Evolutionary conservation across 2,888 invertebrate species (phyloP).

Genomic region (Sthenelais limicola): DNA sequence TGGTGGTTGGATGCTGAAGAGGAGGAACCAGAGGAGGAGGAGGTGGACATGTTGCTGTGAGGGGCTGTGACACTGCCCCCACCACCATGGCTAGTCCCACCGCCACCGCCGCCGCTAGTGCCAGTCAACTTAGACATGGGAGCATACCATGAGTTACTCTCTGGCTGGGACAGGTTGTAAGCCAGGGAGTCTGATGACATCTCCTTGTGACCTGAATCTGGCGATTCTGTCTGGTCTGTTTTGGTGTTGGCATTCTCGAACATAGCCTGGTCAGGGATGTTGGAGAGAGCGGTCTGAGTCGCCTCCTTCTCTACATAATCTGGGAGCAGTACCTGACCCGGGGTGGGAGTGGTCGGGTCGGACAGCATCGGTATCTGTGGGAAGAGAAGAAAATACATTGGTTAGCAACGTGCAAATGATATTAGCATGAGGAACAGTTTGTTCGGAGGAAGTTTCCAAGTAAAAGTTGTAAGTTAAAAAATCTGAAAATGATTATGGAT

Average conservation of each 20-base stretch:
- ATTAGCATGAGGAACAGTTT: too few relatives aligned
- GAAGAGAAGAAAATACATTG: too few relatives aligned
- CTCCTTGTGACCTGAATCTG: constrained; percentile 70
- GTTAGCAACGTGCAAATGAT: too few relatives aligned
- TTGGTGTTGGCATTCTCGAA: constrained; percentile 60
- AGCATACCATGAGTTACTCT: constrained; percentile 36
- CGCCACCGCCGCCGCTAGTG: neutral
- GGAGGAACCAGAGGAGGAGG: too few relatives aligned
- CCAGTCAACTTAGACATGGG: constrained; percentile 29
- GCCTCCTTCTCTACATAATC: constrained; percentile 46
- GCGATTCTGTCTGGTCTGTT: constrained; percentile 61
- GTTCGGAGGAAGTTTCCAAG: too few relatives aligned
- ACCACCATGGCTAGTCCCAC: neutral
- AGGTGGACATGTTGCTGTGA: neutral
- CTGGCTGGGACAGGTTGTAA: constrained; percentile 30
- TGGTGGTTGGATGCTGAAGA: too few relatives aligned
- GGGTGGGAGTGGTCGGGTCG: constrained; percentile 65
- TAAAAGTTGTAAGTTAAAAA: too few relatives aligned
- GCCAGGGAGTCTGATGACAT: constrained; percentile 63
- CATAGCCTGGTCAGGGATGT: constrained; percentile 51
- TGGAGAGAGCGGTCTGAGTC: constrained; percentile 47
- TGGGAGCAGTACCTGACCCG: constrained; percentile 57
- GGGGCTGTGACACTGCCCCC: neutral
- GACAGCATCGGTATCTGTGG: constrained; percentile 63
- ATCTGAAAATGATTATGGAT: too few relatives aligned